These are phyloP conservation scores for Anser cygnoides DNA, from an alignment of 2,113 vertebrate genomes.

Conservation along the genomic window DNA sequence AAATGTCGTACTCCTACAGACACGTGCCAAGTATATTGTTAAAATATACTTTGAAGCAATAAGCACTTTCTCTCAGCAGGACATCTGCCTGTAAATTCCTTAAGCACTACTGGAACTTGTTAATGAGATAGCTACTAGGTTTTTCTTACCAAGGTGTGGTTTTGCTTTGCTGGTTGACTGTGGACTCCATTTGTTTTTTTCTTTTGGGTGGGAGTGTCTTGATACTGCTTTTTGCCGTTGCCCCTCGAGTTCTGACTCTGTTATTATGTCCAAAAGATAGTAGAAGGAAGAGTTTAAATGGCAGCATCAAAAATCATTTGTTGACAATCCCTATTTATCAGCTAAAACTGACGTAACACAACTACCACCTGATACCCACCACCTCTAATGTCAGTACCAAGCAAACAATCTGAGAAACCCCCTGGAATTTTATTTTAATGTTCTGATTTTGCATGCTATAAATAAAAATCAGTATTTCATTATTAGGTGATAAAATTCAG, in stretches of 20 bases:
- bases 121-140: not conserved
- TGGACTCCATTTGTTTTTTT: conserved; percentile 82
- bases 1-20: not conserved
- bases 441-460: not conserved
- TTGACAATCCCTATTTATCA: not conserved
- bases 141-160: conserved; percentile 73
- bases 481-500: not conserved
- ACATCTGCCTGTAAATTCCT: not conserved
- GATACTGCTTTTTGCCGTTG: conserved; percentile 86
- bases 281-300: not conserved
- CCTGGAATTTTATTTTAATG: not conserved
- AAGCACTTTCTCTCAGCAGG: not conserved
- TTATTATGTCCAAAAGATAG: conserved; percentile 26
- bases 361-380: not conserved
- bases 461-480: no score
- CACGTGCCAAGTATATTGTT: not conserved
- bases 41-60: not conserved
- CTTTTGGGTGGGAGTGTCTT: conserved; percentile 85
- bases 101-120: not conserved
- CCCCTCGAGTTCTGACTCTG: conserved; percentile 81
- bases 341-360: not conserved
- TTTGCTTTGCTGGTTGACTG: conserved; percentile 76
- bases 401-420: not conserved
- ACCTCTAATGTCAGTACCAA: not conserved
- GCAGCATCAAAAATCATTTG: not conserved